Evolutionary conservation across 2,797 vertebrate genomes (phyloP).

Genomic region (Sebastes cheni): DNA sequence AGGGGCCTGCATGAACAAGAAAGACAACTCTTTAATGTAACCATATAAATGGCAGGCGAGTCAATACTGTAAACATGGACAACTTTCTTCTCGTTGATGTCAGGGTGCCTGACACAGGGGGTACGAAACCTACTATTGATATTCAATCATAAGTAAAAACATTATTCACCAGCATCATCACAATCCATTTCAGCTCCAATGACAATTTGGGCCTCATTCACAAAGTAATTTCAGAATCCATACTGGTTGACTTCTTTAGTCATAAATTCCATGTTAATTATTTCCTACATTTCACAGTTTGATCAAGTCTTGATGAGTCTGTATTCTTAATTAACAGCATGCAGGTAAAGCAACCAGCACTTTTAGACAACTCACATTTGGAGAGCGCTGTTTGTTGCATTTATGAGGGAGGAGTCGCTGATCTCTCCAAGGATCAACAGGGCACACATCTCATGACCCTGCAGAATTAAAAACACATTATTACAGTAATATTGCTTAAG

Average conservation of each 20-base stretch:
- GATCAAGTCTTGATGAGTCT: neutral
- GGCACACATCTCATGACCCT: slow-evolving; percentile 99
- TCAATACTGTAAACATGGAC: neutral
- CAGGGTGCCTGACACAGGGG: neutral
- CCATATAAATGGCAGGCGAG: neutral
- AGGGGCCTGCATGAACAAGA: slow-evolving; percentile 86
- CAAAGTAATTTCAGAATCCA: neutral
- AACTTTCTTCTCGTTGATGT: neutral
- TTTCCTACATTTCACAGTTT: neutral
- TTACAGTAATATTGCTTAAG: neutral
- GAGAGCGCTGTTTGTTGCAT: slow-evolving; percentile 92
- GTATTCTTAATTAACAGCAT: neutral
- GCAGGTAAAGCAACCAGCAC: no score
- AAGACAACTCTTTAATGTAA: neutral
- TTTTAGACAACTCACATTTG: slow-evolving; percentile 99
- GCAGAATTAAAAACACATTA: slow-evolving; percentile 35
- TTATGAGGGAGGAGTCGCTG: slow-evolving; percentile 93
- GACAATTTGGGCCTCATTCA: no score
- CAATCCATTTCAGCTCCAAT: no score
- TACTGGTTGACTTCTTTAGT: neutral
- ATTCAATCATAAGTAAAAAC: neutral
- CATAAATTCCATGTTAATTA: neutral
- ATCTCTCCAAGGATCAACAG: slow-evolving; percentile 96
- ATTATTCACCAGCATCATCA: no score
- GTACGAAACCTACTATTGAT: neutral